Evolutionary conservation across 2,888 invertebrate genomes (phyloP).

Genomic region (Carcina quercana): DNA sequence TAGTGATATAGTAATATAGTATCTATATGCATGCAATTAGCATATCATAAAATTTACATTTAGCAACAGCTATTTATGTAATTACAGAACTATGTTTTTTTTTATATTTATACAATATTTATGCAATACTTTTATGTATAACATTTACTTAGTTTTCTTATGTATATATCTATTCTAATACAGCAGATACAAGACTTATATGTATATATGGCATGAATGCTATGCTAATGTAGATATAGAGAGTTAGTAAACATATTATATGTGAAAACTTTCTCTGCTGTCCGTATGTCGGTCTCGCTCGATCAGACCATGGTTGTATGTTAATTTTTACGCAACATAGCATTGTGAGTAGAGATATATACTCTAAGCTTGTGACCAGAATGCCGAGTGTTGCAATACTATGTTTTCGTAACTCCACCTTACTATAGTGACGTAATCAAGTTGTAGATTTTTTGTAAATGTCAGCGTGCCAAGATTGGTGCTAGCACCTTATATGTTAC

Average conservation of each 20-base stretch:
- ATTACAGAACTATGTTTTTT: no score
- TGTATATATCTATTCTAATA: no score
- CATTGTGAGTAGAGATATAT: slow-evolving; percentile 8
- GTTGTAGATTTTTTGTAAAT: slow-evolving; percentile 9
- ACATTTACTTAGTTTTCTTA: no score
- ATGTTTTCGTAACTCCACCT: slow-evolving; percentile 3
- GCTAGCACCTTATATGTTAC: slow-evolving; percentile 1
- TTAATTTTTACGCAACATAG: slow-evolving; percentile 25
- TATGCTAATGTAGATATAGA: no score
- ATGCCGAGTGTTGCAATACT: slow-evolving; percentile 10
- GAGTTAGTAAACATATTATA: no score
- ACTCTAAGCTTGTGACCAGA: slow-evolving; percentile 8
- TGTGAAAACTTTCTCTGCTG: slow-evolving; percentile 7
- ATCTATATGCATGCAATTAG: no score
- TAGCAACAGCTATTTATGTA: no score
- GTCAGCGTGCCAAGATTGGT: slow-evolving; percentile 14
- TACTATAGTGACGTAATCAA: neutral
- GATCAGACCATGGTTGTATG: slow-evolving; percentile 20
- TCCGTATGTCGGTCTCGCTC: slow-evolving; percentile 9
- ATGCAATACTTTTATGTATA: no score
- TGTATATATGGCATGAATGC: neutral
- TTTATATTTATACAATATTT: no score
- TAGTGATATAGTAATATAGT: no score
- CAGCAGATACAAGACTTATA: neutral
- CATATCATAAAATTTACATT: no score